A percentile compares a stretch with the other conserved stretches of the same genome.
These are phyloP conservation scores for Euplagia quadripunctaria DNA, from an alignment of 2,888 invertebrate species.

Conservation along the genomic window DNA sequence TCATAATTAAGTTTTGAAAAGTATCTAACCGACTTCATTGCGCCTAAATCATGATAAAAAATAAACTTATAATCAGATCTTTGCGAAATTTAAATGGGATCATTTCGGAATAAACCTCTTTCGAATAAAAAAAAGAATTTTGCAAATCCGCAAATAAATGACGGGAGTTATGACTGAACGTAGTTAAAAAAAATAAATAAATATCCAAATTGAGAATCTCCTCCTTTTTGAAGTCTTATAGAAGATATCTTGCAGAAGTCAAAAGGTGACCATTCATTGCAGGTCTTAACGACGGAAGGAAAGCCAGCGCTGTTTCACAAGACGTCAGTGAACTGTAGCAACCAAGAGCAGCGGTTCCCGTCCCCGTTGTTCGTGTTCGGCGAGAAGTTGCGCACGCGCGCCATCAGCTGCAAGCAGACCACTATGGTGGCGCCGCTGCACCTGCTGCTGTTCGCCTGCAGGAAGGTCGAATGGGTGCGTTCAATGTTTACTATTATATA, in stretches of 20 bases:
- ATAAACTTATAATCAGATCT: too few relatives aligned
- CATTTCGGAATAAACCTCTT: too few relatives aligned
- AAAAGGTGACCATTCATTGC: slow-evolving; percentile 10
- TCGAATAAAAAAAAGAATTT: too few relatives aligned
- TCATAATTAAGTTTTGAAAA: too few relatives aligned
- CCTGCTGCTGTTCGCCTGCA: slow-evolving; percentile 96
- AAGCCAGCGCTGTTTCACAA: slow-evolving; percentile 98
- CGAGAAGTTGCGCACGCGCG: slow-evolving; percentile 98
- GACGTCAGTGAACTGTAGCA: slow-evolving; percentile 97
- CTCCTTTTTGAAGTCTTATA: too few relatives aligned
- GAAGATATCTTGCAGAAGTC: neutral
- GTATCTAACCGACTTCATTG: too few relatives aligned
- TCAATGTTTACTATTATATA: neutral
- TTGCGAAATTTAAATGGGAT: too few relatives aligned
- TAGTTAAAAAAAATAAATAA: too few relatives aligned
- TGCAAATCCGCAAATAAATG: too few relatives aligned
- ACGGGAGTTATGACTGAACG: too few relatives aligned
- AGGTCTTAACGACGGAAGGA: slow-evolving; percentile 97
- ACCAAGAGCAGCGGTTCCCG: slow-evolving; percentile 93
- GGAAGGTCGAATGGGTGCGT: slow-evolving; percentile 92
- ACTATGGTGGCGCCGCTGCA: slow-evolving; percentile 97
- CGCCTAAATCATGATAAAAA: too few relatives aligned
- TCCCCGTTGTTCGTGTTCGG: slow-evolving; percentile 99
- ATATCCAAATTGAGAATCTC: too few relatives aligned
- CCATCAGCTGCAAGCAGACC: slow-evolving; percentile 98